These are phyloP conservation scores for Ctena decussata DNA, from an alignment of 2,888 invertebrate species.

Conservation along the genomic window DNA sequence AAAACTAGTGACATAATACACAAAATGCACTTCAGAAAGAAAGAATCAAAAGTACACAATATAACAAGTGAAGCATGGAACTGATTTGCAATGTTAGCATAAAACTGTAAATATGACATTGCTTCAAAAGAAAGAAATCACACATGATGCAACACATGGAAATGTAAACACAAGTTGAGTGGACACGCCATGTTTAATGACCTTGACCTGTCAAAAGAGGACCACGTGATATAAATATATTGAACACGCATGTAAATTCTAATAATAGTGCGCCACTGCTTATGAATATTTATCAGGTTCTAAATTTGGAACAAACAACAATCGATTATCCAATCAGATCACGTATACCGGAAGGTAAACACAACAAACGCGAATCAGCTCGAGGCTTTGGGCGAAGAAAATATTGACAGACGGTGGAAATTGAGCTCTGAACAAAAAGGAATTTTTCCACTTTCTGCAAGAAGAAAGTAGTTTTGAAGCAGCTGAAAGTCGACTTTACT, in stretches of 20 bases:
- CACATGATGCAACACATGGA: too few relatives aligned
- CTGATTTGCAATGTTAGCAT: too few relatives aligned
- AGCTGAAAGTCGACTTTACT: too few relatives aligned
- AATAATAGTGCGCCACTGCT: conserved; percentile 28
- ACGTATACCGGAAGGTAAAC: conserved; percentile 69
- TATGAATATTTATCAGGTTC: conserved; percentile 78
- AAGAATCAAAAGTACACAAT: too few relatives aligned
- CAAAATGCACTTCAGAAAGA: too few relatives aligned
- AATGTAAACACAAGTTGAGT: too few relatives aligned
- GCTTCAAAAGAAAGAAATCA: too few relatives aligned
- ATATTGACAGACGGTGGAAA: conserved; percentile 37
- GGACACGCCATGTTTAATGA: too few relatives aligned
- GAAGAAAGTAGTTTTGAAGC: not conserved
- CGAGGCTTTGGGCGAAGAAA: conserved; percentile 52
- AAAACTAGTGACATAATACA: too few relatives aligned
- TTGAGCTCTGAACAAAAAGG: not conserved
- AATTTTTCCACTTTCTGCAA: not conserved
- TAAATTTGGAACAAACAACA: conserved; percentile 65
- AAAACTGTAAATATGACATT: too few relatives aligned
- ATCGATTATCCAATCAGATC: conserved; percentile 67
- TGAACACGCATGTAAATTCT: conserved; percentile 6
- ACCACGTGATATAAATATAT: conserved; percentile 50
- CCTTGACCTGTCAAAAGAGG: not conserved
- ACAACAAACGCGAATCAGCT: conserved; percentile 61
- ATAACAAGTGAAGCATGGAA: too few relatives aligned